Conservation (phyloP, 2,797 vertebrate species). For the Loris lydekkerianus region DNA sequence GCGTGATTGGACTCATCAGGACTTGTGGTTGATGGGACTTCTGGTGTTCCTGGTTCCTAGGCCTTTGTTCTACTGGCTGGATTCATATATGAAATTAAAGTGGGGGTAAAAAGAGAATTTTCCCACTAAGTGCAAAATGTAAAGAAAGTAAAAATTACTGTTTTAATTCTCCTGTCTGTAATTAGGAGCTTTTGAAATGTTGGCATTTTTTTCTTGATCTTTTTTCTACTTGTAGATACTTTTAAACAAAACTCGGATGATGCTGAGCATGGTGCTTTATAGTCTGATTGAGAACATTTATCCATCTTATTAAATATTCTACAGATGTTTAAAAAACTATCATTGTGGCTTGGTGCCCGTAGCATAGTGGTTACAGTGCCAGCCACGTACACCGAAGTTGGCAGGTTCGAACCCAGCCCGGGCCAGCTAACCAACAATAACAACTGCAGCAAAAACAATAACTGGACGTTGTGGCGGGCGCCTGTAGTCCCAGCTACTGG, state of each 20-base stretch:
- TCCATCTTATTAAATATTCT: slow-evolving; percentile 23
- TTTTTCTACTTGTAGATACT: slow-evolving; percentile 21
- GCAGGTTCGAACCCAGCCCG: too few species aligned
- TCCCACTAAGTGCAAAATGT: not conserved
- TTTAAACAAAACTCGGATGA: not conserved
- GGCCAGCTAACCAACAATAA: too few species aligned
- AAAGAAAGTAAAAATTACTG: slow-evolving; percentile 60
- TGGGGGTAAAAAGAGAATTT: slow-evolving; percentile 27
- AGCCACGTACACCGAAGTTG: too few species aligned
- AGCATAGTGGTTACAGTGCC: too few species aligned
- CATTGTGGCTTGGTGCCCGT: not conserved
- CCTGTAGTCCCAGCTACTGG: too few species aligned
- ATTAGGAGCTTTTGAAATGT: slow-evolving; percentile 55
- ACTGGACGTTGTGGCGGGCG: too few species aligned
- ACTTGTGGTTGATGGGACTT: not conserved
- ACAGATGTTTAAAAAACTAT: not conserved
- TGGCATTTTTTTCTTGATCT: not conserved
- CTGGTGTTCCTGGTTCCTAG: not conserved
- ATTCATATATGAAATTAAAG: not conserved
- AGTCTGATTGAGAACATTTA: not conserved
- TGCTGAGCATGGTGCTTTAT: not conserved
- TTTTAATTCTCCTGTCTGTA: not conserved
- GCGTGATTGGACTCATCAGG: not conserved
- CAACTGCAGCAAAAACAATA: too few species aligned
- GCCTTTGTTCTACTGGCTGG: not conserved